Evolutionary conservation across 2,888 invertebrate species (phyloP).

Genomic region (Hirtodrosophila duncani): DNA sequence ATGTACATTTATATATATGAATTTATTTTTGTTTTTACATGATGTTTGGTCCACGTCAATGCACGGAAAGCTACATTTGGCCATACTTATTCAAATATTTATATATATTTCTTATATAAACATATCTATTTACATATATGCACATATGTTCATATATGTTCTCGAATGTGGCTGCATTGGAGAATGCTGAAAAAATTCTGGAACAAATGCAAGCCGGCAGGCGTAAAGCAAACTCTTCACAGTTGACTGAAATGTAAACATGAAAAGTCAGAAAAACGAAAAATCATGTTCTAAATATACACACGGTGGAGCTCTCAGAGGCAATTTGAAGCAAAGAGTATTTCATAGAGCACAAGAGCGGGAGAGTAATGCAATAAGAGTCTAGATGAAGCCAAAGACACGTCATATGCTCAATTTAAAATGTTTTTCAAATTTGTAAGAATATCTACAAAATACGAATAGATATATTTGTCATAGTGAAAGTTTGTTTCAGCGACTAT

Average conservation of each 20-base stretch:
- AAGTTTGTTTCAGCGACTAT: too few species aligned
- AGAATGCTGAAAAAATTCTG: constrained; percentile 46
- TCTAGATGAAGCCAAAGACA: constrained; percentile 3
- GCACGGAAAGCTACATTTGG: constrained; percentile 15
- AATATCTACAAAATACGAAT: constrained; percentile 7
- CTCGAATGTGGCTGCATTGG: constrained; percentile 19
- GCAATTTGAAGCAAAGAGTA: constrained; percentile 1
- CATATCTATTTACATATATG: constrained; percentile 16
- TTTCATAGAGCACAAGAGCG: constrained; percentile 3
- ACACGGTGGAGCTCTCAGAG: constrained; percentile 18
- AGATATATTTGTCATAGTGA: too few species aligned
- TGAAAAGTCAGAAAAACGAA: constrained; percentile 50
- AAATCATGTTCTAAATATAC: constrained; percentile 71
- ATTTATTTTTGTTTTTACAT: constrained; percentile 18
- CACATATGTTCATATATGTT: constrained; percentile 15
- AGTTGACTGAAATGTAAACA: constrained; percentile 61
- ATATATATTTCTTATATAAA: background rate
- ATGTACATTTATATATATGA: constrained; percentile 21
- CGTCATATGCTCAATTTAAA: constrained; percentile 45
- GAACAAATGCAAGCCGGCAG: constrained; percentile 65
- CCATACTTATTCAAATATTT: background rate
- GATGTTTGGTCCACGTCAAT: background rate
- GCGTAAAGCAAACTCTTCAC: constrained; percentile 46
- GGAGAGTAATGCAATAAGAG: constrained; percentile 34
- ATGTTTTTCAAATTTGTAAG: constrained; percentile 32